Evolutionary conservation across 1,140 invertebrate genomes (phyloP), one percentile per base, ranked within the genome.

Genomic region (Harpegnathos saltator): DNA sequence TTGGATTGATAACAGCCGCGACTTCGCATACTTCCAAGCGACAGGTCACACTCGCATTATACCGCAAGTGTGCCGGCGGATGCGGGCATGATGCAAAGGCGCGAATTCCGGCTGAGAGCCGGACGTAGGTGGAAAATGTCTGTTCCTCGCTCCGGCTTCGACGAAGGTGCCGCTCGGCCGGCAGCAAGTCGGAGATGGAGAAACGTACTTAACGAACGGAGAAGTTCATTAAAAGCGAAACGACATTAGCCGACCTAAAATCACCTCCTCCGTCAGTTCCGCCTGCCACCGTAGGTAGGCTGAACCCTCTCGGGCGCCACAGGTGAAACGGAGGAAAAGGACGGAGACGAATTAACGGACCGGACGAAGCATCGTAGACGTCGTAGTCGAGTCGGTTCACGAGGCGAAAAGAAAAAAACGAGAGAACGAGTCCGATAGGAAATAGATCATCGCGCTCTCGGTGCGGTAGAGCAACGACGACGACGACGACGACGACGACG

Each of bases 171-270:
- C 54, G 66, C 54, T 66, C 38, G 50, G 7, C 52, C 54, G 58
- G 44, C 56, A 24, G 85, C 82, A 80, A 90, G 91, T 92, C 86
- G 87, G 90, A 92, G 92, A 94, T 90, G 90, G 91, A 92, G 92
- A 93, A 94, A 93, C 86, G 91, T 91, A 92, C 93, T 93, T 94
- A 94, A 94, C 91, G 93, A 94, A 93, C 92, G 92, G 91, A 93
- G 93, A 94, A 93, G 93, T 94, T 94, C 93, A 94, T 94, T 94
- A 94, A 92, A 92, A 93, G 93, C 92, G 90, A 94, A 94, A 94
- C 91, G 92, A 94, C 91, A 90, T 94, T 94, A 94, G 93, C 91
- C 92, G 92, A 94, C 90, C 91, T 94, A 93, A 93, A 94, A 94
- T 94, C 94, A 94, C 89, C 91, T 90, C 88, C 89, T 91, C 85